Base-by-base conservation (phyloP, 2,888 invertebrate species). In the Erebia palarica region DNA sequence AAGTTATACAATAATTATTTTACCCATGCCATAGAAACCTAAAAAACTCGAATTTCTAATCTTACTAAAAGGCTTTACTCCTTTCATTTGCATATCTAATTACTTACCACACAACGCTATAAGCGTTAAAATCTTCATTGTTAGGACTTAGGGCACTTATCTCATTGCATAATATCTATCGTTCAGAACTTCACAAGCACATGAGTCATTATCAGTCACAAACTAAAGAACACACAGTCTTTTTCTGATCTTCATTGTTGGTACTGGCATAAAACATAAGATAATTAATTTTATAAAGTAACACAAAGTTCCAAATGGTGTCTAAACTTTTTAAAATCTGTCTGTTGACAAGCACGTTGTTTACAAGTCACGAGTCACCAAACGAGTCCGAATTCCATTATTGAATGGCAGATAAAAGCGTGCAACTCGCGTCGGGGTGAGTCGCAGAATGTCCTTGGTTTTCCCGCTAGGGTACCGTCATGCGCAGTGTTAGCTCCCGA, bases 391-490 rank as follows among this genome's bases (percentile, higher is more conserved):
- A 82, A 81, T 85, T 84, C 82, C 84, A 86, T 84, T 81, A 84
- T 82, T 76, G 81, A 86, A 82, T 84, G 83, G 70, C 69, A 70
- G 78, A 75, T 77, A 75, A 75, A 72, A 71, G 78, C 90, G 90
- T 86, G 83, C 82, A 76, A 75, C 76, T 81, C 77, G 78, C 79
- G 71, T 78, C 81, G 79, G 76, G 80, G 77, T 80, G 79, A 82
- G 79, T 83, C 86, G 86, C 81, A 80, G 85, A 86, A 85, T 92
- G 91, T 87, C 92, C 91, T 91, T 90, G 89, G 85, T 84, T 87
- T 86, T 89, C 89, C 89, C 90, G 88, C 88, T 89, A 86, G 89
- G 87, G 83, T 82, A 82, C 83, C 77, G 90, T 85, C 92, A 92
- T 91, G 92, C 91, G 91, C 92, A 91, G 79, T 90, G 80, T 81